Base-by-base conservation (phyloP, 1,140 invertebrate species). In the Hypothenemus hampei region DNA sequence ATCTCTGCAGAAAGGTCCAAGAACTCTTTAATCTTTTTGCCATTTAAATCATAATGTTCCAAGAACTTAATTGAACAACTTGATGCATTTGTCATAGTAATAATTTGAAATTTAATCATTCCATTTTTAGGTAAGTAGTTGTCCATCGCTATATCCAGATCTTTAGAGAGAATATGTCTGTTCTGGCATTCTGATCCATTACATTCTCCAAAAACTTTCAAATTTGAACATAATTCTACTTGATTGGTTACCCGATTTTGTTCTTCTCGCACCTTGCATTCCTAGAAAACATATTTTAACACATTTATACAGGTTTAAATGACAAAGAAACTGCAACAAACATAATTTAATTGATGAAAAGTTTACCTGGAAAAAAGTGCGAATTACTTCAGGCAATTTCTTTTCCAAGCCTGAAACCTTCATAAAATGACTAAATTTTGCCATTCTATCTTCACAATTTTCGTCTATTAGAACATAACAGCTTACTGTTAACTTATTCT, bases 141-240 rank as follows among this genome's bases (percentile, higher is more conserved):
- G 11, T 37, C 13, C 8, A 51, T 29, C 1, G 37, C 40, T 16
- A 47, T 33, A 43, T 68, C 66, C 16, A 64, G n/a, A 3, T 60
- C 37, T 29, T 55, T 36, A 18, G 35, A 23, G 3, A 67, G 22
- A 8, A 64, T 13, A 40, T 69, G 67, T 11, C 67, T 48, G 15
- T 54, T 50, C 5, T 49, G 16, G 37, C 67, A 69, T 5, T 31
- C 23, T 6, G 41, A 36, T 21, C 47, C 45, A 6, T 29, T n/a
- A 52, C 66, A 68, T 36, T 47, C 46, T 1, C 67, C 67, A 37
- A 68, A 65, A 11, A 65, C 18, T 40, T 63, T 64, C 11, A 68
- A 20, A 29, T 39, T 48, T 29, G 53, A 15, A 40, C 67, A 69
- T 18, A 69, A 10, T 4, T 57, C 48, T 18, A 61, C 36, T 33